Percentiles rank a stretch among this genome's conserved stretches.
Evolutionary conservation across 2,113 vertebrate species (phyloP).

Genomic region (Rhinolophus ferrumequinum): DNA sequence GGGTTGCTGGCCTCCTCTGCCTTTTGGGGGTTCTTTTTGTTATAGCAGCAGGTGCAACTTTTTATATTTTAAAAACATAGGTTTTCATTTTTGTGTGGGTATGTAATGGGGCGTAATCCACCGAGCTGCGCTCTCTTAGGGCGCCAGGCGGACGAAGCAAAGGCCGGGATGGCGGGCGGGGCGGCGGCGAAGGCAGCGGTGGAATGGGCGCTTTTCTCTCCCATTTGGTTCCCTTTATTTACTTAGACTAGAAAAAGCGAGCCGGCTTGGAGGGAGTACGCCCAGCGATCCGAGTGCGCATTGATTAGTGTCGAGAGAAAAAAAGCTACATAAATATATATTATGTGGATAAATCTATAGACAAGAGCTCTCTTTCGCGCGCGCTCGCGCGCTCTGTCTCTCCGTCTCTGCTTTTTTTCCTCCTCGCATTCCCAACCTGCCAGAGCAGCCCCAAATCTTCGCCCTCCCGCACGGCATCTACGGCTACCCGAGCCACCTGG

Average conservation of each 20-base stretch:
- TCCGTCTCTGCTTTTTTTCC: neutral
- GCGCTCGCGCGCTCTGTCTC: neutral
- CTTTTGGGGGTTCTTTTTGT: conserved; percentile 63
- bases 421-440: conserved; percentile 65
- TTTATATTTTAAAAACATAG: conserved; percentile 74
- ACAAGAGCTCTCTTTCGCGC: conserved; percentile 64
- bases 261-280: conserved; percentile 67
- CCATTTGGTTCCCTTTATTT: conserved; percentile 78
- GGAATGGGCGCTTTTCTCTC: conserved; percentile 74
- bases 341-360: conserved; percentile 77
- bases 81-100: conserved; percentile 68
- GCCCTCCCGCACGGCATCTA: conserved; percentile 8
- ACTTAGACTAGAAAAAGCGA: conserved; percentile 73
- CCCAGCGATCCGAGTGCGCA: conserved; percentile 57
- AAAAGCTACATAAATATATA: conserved; percentile 79
- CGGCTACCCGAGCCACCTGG: conserved; percentile 54
- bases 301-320: conserved; percentile 78
- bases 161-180: conserved; percentile 77
- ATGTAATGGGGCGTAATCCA: conserved; percentile 34
- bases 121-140: conserved; percentile 62
- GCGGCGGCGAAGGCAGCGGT: conserved; percentile 74
- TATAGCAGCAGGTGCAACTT: conserved; percentile 78
- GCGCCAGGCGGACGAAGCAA: conserved; percentile 69
- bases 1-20: conserved; percentile 59
- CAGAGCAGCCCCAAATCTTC: conserved; percentile 60